phyloP scores from a whole-genome alignment of 2,113 vertebrate species.

The Riparia riparia region DNA sequence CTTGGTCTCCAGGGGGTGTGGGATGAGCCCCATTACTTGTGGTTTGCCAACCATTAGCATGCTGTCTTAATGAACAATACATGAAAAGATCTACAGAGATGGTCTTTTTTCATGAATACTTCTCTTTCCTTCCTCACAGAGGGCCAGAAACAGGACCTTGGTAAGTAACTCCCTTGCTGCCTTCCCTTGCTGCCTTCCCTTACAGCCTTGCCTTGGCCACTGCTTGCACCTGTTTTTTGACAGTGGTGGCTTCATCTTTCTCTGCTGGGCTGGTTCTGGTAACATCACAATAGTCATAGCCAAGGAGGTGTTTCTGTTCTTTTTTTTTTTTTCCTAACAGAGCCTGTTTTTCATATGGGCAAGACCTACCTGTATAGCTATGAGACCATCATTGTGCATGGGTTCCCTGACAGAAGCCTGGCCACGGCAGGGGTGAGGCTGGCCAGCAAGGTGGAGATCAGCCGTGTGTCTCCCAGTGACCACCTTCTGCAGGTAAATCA shows the following conservation, averaged over 20 bases:
- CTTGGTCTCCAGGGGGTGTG: not conserved
- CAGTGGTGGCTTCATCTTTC: not conserved
- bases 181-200: not conserved
- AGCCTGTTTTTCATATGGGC: conserved; percentile 73
- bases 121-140: conserved; percentile 43
- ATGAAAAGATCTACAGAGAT: not conserved
- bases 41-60: not conserved
- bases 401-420: conserved; percentile 75
- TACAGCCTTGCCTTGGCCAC: not conserved
- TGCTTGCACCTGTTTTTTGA: not conserved
- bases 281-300: not conserved
- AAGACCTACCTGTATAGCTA: conserved; percentile 83
- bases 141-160: conserved; percentile 32
- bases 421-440: conserved; percentile 80
- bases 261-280: not conserved
- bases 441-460: conserved; percentile 79
- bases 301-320: not conserved
- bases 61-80: not conserved
- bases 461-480: conserved; percentile 17
- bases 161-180: conserved; percentile 5
- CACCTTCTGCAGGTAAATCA: conserved; percentile 79
- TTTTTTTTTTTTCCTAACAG: conserved; percentile 32
- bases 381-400: conserved; percentile 71
- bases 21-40: not conserved
- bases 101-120: not conserved